Evolutionary conservation across 1,140 invertebrate species (phyloP).

Genomic region (Euglossa dilemma): DNA sequence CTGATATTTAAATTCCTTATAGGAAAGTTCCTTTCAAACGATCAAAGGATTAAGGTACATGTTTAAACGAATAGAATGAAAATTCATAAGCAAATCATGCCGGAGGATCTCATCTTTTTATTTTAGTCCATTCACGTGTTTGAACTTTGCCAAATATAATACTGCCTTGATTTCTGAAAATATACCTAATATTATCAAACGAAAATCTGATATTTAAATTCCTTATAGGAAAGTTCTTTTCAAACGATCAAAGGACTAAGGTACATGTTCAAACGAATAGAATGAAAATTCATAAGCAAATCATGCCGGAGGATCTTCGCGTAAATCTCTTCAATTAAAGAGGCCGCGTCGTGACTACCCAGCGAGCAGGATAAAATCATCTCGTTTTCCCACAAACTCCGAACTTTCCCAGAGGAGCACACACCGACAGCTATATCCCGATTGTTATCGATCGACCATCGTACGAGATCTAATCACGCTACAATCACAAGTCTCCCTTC

Average conservation of each 20-base stretch:
- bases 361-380: conserved; percentile 23
- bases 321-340: conserved; percentile 28
- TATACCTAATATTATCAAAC: too few relatives aligned
- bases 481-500: conserved; percentile 21
- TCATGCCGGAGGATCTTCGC: neutral
- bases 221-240: neutral
- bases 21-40: neutral
- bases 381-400: conserved; percentile 43
- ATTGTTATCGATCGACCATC: conserved; percentile 41
- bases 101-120: neutral
- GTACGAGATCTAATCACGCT: conserved; percentile 40
- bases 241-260: neutral
- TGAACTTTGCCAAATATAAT: too few relatives aligned
- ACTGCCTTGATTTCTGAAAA: too few relatives aligned
- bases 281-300: conserved; percentile 15
- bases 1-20: too few relatives aligned
- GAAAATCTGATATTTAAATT: too few relatives aligned
- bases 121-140: too few relatives aligned
- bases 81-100: conserved; percentile 12
- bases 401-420: conserved; percentile 34
- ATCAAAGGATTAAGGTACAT: neutral
- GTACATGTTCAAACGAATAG: neutral
- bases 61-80: neutral
- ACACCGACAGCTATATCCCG: neutral
- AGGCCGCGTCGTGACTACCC: conserved; percentile 17